Evolutionary conservation across 2,797 vertebrate species (phyloP).

Genomic region (Pampus argenteus): DNA sequence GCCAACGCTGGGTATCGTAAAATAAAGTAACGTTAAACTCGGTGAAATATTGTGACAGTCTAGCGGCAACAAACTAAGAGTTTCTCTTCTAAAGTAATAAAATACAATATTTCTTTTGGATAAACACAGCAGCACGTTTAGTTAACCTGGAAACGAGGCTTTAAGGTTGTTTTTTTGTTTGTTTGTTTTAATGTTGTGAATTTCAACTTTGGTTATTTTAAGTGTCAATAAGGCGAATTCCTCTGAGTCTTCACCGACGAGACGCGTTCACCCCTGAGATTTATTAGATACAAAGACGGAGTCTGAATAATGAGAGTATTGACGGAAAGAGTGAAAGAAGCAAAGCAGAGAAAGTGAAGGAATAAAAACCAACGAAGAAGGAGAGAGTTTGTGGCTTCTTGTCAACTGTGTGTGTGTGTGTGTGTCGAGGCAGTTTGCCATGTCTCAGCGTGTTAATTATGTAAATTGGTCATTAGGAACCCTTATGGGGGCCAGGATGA

Average conservation of each 20-base stretch:
- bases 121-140: no score
- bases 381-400: constrained; percentile 35
- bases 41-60: no score
- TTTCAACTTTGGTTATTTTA: not conserved
- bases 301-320: not conserved
- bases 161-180: no score
- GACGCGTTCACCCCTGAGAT: not conserved
- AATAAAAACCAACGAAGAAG: constrained; percentile 21
- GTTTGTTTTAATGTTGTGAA: no score
- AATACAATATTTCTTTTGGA: no score
- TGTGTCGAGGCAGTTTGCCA: constrained; percentile 55
- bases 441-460: constrained; percentile 77
- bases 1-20: no score
- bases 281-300: not conserved
- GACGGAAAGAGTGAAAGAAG: constrained; percentile 11
- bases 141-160: no score
- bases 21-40: no score
- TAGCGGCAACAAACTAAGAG: no score
- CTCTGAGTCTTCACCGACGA: not conserved
- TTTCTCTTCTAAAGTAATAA: no score
- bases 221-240: not conserved
- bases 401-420: constrained; percentile 31
- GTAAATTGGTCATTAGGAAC: constrained; percentile 77
- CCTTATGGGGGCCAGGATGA: constrained; percentile 57
- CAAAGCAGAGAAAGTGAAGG: constrained; percentile 24